Conservation (phyloP, 2,888 invertebrate genomes). For the Yponomeuta plumbellus region DNA sequence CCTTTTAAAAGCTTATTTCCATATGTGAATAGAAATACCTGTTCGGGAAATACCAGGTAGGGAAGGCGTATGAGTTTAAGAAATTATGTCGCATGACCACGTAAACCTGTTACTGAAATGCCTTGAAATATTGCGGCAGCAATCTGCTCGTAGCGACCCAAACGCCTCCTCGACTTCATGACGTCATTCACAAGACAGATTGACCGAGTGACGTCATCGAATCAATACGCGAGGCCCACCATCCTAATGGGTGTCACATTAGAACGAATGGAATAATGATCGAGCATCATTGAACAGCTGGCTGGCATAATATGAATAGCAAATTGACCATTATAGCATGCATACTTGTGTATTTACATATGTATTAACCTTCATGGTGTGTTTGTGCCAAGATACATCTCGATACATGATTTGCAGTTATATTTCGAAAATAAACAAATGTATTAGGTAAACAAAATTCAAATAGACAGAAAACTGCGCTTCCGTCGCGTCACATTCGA, state of each 20-base stretch:
- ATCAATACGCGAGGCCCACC: conserved; percentile 4
- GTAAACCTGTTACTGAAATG: no score
- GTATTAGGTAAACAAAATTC: not conserved
- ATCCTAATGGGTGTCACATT: not conserved
- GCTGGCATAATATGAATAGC: conserved; percentile 25
- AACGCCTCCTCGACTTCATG: not conserved
- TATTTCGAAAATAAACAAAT: not conserved
- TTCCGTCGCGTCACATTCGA: not conserved
- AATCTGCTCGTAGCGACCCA: not conserved
- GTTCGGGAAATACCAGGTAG: no score
- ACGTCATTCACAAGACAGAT: not conserved
- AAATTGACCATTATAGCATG: conserved; percentile 42
- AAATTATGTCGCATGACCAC: no score
- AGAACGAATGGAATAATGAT: not conserved
- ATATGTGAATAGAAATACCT: no score
- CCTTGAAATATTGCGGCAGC: not conserved
- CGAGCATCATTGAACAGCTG: not conserved
- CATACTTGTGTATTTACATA: conserved; percentile 35
- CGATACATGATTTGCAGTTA: no score
- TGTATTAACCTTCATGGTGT: conserved; percentile 43
- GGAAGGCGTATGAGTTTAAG: no score
- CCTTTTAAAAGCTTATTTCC: no score
- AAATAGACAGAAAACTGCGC: no score
- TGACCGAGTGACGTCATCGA: not conserved
- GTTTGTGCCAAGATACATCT: not conserved